A percentile compares a stretch with the other conserved stretches of the same genome.
These are phyloP conservation scores for Dasypus novemcinctus DNA, from an alignment of 2,113 vertebrate species.

Conservation along the genomic window DNA sequence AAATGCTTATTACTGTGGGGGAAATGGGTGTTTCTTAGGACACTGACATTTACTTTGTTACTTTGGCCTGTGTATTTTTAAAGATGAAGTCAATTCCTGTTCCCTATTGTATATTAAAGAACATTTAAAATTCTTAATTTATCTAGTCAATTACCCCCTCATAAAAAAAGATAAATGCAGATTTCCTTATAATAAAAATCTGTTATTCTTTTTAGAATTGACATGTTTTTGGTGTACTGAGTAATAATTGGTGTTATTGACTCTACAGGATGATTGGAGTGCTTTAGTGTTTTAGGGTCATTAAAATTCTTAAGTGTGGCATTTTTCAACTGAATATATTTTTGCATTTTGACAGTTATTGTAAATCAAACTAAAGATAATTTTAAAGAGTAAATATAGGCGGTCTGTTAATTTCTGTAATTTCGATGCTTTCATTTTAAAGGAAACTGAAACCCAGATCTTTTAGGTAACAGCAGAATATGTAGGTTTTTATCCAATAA, in stretches of 20 bases:
- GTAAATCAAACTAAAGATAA: background rate
- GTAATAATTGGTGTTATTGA: background rate
- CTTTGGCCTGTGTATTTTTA: conserved; percentile 17
- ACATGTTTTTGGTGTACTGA: conserved; percentile 10
- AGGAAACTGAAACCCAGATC: background rate
- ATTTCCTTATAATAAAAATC: conserved; percentile 18
- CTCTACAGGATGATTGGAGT: background rate
- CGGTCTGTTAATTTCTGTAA: background rate
- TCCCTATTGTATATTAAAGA: conserved; percentile 29
- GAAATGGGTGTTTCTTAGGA: conserved; percentile 26
- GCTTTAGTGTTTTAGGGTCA: background rate
- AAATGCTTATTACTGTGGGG: background rate
- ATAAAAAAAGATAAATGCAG: conserved; percentile 2
- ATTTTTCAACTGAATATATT: conserved; percentile 21
- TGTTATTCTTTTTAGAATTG: background rate
- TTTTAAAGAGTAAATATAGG: background rate
- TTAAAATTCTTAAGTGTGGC: conserved; percentile 32
- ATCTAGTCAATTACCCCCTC: background rate
- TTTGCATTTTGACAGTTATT: conserved; percentile 49
- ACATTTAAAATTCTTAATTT: conserved; percentile 16
- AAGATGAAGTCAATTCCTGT: background rate
- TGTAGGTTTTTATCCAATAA: background rate
- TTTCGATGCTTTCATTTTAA: background rate
- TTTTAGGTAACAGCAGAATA: background rate
- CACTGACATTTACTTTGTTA: conserved; percentile 19